A percentile compares a stretch with the other conserved stretches of the same genome.
Evolutionary conservation across 2,797 vertebrate species (phyloP).

Genomic region (Podarcis siculus): DNA sequence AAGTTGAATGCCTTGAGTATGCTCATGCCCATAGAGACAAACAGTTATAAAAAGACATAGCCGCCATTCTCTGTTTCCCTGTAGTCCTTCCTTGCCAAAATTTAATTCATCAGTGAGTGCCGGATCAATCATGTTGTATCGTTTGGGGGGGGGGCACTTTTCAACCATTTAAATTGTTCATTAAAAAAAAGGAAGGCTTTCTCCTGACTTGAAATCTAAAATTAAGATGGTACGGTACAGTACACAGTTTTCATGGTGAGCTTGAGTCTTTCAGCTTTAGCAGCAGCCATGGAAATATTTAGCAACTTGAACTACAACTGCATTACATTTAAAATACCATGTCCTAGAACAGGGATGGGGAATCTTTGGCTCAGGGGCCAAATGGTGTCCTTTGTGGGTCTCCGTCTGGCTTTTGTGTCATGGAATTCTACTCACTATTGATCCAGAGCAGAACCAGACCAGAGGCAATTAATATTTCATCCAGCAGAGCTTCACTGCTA

Average conservation of each 20-base stretch:
- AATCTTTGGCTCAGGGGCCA: neutral
- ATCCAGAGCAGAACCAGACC: no score
- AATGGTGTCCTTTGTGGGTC: no score
- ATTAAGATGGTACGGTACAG: slow-evolving; percentile 38
- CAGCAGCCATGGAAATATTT: slow-evolving; percentile 29
- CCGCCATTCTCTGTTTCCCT: slow-evolving; percentile 42
- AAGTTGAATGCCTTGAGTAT: slow-evolving; percentile 60
- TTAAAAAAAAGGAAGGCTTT: slow-evolving; percentile 47
- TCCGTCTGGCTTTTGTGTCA: no score
- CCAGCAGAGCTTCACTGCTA: no score
- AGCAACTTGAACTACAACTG: neutral
- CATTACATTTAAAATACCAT: neutral
- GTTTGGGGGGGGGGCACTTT: slow-evolving; percentile 47
- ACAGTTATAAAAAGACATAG: slow-evolving; percentile 46
- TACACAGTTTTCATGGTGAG: slow-evolving; percentile 30
- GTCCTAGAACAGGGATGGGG: neutral
- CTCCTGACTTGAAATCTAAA: slow-evolving; percentile 46
- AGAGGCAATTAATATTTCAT: no score
- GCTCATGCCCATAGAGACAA: slow-evolving; percentile 57
- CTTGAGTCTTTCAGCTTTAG: slow-evolving; percentile 36
- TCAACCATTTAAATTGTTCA: slow-evolving; percentile 55
- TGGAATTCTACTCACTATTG: no score
- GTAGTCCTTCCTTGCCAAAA: slow-evolving; percentile 58
- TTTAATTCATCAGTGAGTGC: slow-evolving; percentile 58
- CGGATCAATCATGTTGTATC: slow-evolving; percentile 58